Evolutionary conservation across 2,113 vertebrate genomes (phyloP), one percentile per base, ranked within the genome.

Genomic region (Poecile atricapillus): DNA sequence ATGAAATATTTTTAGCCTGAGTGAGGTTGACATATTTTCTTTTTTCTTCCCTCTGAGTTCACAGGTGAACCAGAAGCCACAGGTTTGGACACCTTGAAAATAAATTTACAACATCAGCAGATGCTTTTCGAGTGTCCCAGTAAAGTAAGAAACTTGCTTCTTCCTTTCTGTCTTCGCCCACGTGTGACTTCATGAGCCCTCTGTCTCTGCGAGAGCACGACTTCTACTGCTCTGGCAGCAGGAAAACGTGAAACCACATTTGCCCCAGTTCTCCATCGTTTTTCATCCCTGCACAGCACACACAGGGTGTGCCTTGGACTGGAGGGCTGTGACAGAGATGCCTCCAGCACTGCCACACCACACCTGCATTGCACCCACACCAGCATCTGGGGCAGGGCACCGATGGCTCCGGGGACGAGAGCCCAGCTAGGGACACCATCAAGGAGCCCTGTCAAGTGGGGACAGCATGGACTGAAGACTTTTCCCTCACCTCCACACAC

Each of bases 371-470:
- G 9, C 20, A 58, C 17, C 50, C 35, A 1, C n/a, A 1, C 4
- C 5, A 53, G 21, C 64, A 15, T 20, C 71, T 44, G 33, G 56
- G 63, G 33, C 15, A 6, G 28, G 50, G 17, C 33, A 56, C 8
- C 0, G 1, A 2, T 17, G 49, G 31, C 7, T 69, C 21, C 5
- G 18, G 76, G 87, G 43, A 44, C 0, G 0, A 49, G 22, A 67
- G 49, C 17, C 52, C 37, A 59, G n/a, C 15, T 24, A 31, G 33
- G 64, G 35, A 64, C 30, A 50, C 49, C 8, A 5, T 46, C 2
- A 3, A 78, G 74, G 47, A 82, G 33, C 4, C 2, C 4, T 0
- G 7, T 22, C 39, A 76, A 1, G 21, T 6, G 35, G 25, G 25
- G 55, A 65, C 30, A 33, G 13, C 20, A 5, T 15, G 49, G 20